A percentile compares a stretch with the other conserved stretches of the same genome.
phyloP scores from a whole-genome alignment of 2,113 vertebrate species.

The Kobus ellipsiprymnus region DNA sequence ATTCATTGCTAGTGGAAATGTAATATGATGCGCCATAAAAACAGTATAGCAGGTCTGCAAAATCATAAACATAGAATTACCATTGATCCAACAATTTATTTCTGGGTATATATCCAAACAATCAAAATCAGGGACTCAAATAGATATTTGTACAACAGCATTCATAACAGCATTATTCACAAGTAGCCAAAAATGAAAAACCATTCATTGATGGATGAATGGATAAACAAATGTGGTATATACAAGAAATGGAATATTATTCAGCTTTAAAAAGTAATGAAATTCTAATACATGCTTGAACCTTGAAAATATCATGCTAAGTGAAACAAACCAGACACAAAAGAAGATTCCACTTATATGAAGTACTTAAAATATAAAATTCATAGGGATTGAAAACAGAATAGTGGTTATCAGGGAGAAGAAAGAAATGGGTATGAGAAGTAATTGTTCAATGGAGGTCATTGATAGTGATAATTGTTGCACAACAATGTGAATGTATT shows the following conservation, averaged over 20 bases:
- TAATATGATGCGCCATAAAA: background rate
- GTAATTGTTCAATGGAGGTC: background rate
- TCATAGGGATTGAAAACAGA: background rate
- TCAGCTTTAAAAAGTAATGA: background rate
- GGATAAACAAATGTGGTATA: background rate
- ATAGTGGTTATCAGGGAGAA: background rate
- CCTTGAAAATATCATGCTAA: background rate
- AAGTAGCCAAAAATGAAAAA: constrained; percentile 5
- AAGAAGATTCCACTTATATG: background rate
- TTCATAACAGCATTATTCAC: background rate
- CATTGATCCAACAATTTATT: background rate
- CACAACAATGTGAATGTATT: background rate
- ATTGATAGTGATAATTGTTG: background rate
- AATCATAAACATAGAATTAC: background rate
- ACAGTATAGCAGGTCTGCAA: background rate
- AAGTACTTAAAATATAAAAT: background rate
- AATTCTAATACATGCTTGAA: background rate
- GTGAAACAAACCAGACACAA: background rate
- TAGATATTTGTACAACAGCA: background rate
- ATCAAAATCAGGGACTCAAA: background rate
- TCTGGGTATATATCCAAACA: background rate
- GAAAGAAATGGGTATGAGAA: background rate
- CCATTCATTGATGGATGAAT: background rate
- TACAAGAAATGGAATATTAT: background rate
- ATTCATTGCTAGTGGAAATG: background rate